Conservation (phyloP, 2,797 vertebrate species). For the Geotrypetes seraphini region DNA sequence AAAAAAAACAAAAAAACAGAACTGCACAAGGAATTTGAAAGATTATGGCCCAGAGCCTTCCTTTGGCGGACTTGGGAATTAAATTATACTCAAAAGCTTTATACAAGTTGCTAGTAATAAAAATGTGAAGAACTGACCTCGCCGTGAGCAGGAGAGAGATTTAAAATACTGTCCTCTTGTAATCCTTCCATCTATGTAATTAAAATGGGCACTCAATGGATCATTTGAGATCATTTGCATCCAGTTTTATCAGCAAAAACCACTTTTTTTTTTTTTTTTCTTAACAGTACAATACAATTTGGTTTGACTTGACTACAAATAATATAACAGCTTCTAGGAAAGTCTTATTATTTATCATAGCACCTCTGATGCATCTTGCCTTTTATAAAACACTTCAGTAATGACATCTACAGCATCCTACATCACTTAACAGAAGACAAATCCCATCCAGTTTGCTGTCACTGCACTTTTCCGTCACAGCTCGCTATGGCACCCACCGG, state of each 20-base stretch:
- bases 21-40: constrained; percentile 59
- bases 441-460: constrained; percentile 38
- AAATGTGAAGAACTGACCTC: constrained; percentile 99
- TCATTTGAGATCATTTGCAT: constrained; percentile 86
- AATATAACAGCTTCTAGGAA: constrained; percentile 53
- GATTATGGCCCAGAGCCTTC: constrained; percentile 69
- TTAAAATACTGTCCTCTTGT: constrained; percentile 99
- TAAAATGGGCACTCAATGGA: constrained; percentile 98
- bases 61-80: constrained; percentile 65
- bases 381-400: no score
- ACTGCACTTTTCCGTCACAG: constrained; percentile 26
- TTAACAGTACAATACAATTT: constrained; percentile 68
- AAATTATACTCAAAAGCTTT: constrained; percentile 73
- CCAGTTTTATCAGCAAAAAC: constrained; percentile 82
- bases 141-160: constrained; percentile 98
- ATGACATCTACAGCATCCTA: no score
- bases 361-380: constrained; percentile 45
- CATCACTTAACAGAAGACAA: no score
- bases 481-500: no score
- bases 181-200: constrained; percentile 99
- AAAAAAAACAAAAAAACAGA: constrained; percentile 42
- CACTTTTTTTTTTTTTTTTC: constrained; percentile 74
- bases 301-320: constrained; percentile 61
- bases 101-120: constrained; percentile 85
- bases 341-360: constrained; percentile 50